phyloP scores from a whole-genome alignment of 2,888 invertebrate species.

The Agriopis leucophaearia region DNA sequence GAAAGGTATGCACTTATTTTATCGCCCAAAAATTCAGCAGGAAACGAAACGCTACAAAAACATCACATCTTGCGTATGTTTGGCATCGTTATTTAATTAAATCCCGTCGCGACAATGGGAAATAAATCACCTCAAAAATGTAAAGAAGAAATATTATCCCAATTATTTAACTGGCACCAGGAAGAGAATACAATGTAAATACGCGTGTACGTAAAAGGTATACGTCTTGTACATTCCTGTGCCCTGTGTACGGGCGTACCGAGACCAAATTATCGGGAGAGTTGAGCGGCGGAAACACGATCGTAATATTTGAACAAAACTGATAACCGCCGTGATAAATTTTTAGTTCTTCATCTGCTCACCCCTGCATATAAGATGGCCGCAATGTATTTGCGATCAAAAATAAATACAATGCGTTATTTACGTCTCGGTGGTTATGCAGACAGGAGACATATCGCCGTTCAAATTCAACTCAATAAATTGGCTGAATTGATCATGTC shows the following conservation, averaged over 20 bases:
- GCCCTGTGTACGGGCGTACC: not conserved
- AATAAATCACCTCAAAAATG: slow-evolving; percentile 26
- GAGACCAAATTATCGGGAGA: not conserved
- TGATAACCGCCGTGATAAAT: not conserved
- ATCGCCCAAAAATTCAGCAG: not conserved
- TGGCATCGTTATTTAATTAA: slow-evolving; percentile 16
- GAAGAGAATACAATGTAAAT: slow-evolving; percentile 17
- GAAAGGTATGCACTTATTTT: not conserved
- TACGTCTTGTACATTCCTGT: slow-evolving; percentile 8
- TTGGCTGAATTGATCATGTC: slow-evolving; percentile 13
- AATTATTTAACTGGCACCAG: slow-evolving; percentile 27
- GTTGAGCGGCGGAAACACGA: not conserved
- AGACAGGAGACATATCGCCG: slow-evolving; percentile 22
- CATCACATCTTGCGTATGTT: not conserved
- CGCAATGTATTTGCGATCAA: slow-evolving; percentile 10
- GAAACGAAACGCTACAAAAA: slow-evolving; percentile 1
- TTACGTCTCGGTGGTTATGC: slow-evolving; percentile 27
- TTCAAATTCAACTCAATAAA: slow-evolving; percentile 16
- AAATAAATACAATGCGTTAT: slow-evolving; percentile 41
- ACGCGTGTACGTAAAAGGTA: not conserved
- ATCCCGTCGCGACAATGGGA: slow-evolving; percentile 5
- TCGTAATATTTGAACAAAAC: not conserved
- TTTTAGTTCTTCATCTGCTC: slow-evolving; percentile 2
- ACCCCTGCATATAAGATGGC: not conserved
- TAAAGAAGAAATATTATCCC: slow-evolving; percentile 17